phyloP scores from a whole-genome alignment of 2,113 vertebrate genomes.

The Gadus chalcogrammus region DNA sequence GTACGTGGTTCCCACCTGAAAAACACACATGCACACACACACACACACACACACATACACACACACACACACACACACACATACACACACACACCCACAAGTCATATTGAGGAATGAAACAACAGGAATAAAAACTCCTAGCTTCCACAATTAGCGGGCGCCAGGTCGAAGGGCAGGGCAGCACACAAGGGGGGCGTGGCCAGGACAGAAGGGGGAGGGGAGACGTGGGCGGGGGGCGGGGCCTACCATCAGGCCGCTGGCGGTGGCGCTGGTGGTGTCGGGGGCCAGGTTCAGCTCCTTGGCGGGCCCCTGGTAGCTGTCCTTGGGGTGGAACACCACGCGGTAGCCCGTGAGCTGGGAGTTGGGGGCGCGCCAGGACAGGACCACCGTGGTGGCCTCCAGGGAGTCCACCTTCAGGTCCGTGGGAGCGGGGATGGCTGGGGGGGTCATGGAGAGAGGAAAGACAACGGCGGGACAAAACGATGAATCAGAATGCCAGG shows the following conservation, averaged over 20 bases:
- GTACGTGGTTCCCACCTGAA: slow-evolving; percentile 89
- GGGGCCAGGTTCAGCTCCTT: slow-evolving; percentile 90
- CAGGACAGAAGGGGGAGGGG: too few relatives aligned
- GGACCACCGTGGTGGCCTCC: slow-evolving; percentile 77
- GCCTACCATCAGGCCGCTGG: slow-evolving; percentile 88
- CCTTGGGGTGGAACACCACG: slow-evolving; percentile 85
- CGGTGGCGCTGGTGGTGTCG: slow-evolving; percentile 79
- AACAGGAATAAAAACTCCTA: too few relatives aligned
- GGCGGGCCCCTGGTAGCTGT: slow-evolving; percentile 76
- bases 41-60: neutral
- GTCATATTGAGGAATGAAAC: slow-evolving; percentile 9
- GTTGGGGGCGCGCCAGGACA: slow-evolving; percentile 80
- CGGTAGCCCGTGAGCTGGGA: slow-evolving; percentile 86
- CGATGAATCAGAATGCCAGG: neutral
- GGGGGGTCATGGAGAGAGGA: neutral
- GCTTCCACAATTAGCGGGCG: too few relatives aligned
- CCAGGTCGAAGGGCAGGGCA: too few relatives aligned
- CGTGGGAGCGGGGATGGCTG: slow-evolving; percentile 89
- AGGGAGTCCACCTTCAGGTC: slow-evolving; percentile 81
- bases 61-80: neutral
- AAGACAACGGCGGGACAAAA: neutral
- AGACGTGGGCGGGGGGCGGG: too few relatives aligned
- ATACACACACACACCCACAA: too few relatives aligned
- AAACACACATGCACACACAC: slow-evolving; percentile 9
- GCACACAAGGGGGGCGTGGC: too few relatives aligned